phyloP scores from a whole-genome alignment of 1,140 invertebrate species.

The Ectropis grisescens region DNA sequence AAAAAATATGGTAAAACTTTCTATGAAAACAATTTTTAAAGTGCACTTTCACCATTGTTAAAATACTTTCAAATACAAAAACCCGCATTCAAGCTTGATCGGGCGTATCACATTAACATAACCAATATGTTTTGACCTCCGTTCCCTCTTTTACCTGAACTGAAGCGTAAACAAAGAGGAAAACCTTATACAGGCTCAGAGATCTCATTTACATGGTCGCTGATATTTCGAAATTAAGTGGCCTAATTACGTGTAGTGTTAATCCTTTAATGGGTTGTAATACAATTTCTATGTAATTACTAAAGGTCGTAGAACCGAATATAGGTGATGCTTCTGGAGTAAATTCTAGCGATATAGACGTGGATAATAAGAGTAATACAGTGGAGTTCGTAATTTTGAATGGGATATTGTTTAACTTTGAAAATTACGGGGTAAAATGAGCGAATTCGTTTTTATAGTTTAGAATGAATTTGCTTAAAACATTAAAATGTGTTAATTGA shows the following conservation, averaged over 20 bases:
- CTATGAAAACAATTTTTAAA: too few species aligned
- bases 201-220: slow-evolving; percentile 2
- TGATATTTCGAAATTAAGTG: neutral
- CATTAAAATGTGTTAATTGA: too few species aligned
- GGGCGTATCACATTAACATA: slow-evolving; percentile 1
- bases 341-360: too few species aligned
- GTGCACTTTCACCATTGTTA: slow-evolving; percentile 11
- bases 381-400: too few species aligned
- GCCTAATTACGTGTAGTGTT: neutral
- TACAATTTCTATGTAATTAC: neutral
- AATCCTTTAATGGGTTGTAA: neutral
- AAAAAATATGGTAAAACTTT: too few species aligned
- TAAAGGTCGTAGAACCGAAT: too few species aligned
- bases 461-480: too few species aligned
- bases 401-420: too few species aligned
- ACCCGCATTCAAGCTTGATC: slow-evolving; percentile 4
- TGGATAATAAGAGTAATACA: too few species aligned
- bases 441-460: too few species aligned
- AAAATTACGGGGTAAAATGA: too few species aligned
- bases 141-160: neutral
- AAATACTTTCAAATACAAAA: slow-evolving; percentile 2
- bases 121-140: slow-evolving; percentile 3
- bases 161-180: neutral
- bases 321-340: too few species aligned
- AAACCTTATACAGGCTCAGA: neutral